A percentile compares a stretch with the other conserved stretches of the same genome.
These are phyloP conservation scores for Cebidichthys violaceus DNA, from an alignment of 2,113 vertebrate genomes.

Conservation along the genomic window DNA sequence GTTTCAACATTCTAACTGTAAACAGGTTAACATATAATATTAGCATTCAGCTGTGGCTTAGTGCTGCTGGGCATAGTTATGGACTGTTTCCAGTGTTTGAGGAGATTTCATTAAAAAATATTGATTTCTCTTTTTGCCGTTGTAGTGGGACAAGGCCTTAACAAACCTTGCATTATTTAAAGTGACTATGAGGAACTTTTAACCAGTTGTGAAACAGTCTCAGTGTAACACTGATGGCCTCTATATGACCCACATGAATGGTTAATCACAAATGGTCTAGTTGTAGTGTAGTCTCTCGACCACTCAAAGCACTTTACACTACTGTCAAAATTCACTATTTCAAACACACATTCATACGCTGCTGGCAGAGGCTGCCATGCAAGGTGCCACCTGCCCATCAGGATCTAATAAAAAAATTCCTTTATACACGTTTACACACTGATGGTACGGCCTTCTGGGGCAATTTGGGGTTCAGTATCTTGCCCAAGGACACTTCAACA, in stretches of 20 bases:
- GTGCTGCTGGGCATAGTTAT: background rate
- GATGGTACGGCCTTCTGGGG: background rate
- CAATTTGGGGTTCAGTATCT: background rate
- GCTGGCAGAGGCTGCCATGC: background rate
- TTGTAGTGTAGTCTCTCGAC: background rate
- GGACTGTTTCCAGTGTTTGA: background rate
- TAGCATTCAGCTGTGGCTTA: background rate
- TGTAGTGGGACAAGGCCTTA: background rate
- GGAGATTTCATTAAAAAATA: background rate
- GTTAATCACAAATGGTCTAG: background rate
- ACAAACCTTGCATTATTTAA: background rate
- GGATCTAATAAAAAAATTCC: background rate
- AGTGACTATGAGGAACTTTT: background rate
- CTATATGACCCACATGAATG: background rate
- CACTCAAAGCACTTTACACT: background rate
- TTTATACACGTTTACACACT: background rate
- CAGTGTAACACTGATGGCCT: background rate
- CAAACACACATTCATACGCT: background rate
- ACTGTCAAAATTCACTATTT: background rate
- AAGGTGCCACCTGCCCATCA: background rate
- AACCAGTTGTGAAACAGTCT: background rate
- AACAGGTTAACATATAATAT: background rate
- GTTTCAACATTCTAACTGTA: background rate
- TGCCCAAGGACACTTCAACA: background rate
- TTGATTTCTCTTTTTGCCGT: background rate